phyloP scores from a whole-genome alignment of 2,888 invertebrate genomes.

The Brachynemurus nebulosus region DNA sequence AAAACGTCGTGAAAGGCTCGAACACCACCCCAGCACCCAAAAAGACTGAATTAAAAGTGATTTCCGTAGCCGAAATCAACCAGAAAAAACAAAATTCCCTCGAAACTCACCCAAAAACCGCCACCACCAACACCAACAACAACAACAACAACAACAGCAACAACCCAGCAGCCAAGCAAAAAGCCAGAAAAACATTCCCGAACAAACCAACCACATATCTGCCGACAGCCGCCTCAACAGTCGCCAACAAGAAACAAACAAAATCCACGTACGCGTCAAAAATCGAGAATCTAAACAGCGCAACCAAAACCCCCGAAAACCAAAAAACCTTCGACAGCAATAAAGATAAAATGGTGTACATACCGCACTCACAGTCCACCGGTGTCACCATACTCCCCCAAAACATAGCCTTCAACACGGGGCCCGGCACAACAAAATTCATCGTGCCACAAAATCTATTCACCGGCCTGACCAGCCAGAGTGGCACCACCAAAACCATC shows the following conservation, averaged over 20 bases:
- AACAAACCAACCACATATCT: not conserved
- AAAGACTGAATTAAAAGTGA: slow-evolving; percentile 8
- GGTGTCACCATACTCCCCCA: no score
- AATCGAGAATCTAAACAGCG: no score
- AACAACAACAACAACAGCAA: not conserved
- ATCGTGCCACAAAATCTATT: not conserved
- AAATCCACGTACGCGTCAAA: no score
- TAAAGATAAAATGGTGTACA: slow-evolving; percentile 6
- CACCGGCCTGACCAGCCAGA: no score
- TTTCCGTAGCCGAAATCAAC: slow-evolving; percentile 6
- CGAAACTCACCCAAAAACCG: not conserved
- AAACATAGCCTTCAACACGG: not conserved
- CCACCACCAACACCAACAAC: not conserved
- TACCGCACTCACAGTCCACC: not conserved
- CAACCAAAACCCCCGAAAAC: no score
- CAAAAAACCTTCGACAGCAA: not conserved
- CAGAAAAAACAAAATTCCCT: not conserved
- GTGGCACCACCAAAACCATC: no score
- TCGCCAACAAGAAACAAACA: slow-evolving; percentile 3
- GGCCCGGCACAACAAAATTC: not conserved
- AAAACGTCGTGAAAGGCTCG: slow-evolving; percentile 6
- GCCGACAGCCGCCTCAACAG: not conserved
- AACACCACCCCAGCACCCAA: not conserved
- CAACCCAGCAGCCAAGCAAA: not conserved
- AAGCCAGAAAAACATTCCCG: slow-evolving; percentile 7